These are phyloP conservation scores for Tipula unca DNA, from an alignment of 2,888 invertebrate species.

Conservation along the genomic window DNA sequence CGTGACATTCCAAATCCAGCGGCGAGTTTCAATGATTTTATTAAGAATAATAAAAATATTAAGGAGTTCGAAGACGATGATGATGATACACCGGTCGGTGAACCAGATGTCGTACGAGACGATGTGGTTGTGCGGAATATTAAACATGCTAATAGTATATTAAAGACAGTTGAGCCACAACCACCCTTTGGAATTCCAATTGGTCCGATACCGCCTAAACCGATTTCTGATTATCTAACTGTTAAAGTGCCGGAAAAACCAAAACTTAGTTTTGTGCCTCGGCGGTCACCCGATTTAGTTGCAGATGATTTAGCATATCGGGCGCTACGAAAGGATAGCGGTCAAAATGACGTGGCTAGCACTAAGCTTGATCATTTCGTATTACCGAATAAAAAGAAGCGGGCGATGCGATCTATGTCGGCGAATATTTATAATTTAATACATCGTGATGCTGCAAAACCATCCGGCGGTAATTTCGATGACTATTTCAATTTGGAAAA, in stretches of 20 bases:
- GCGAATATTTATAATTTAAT: slow-evolving; percentile 75
- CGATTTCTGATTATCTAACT: slow-evolving; percentile 78
- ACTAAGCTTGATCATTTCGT: slow-evolving; percentile 43
- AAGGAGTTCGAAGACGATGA: slow-evolving; percentile 47
- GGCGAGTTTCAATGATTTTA: slow-evolving; percentile 41
- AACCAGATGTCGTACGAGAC: slow-evolving; percentile 74
- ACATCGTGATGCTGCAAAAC: slow-evolving; percentile 49
- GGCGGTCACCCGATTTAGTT: slow-evolving; percentile 67
- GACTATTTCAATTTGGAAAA: slow-evolving; percentile 49
- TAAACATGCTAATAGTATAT: slow-evolving; percentile 63
- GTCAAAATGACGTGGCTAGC: slow-evolving; percentile 25
- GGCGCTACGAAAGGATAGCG: slow-evolving; percentile 68
- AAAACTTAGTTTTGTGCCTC: slow-evolving; percentile 54
- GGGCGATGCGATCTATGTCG: slow-evolving; percentile 72
- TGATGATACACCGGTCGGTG: slow-evolving; percentile 48
- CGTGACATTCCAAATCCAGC: slow-evolving; percentile 47
- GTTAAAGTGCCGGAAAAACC: slow-evolving; percentile 57
- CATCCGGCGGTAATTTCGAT: slow-evolving; percentile 44
- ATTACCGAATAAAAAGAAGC: slow-evolving; percentile 54
- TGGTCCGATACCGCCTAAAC: slow-evolving; percentile 70
- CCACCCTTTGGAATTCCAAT: slow-evolving; percentile 87
- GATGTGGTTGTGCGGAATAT: slow-evolving; percentile 78
- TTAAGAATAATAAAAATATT: slow-evolving; percentile 50
- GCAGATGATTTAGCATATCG: slow-evolving; percentile 83
- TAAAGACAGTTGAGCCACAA: slow-evolving; percentile 69